Conservation (phyloP, 2,113 vertebrate genomes). For the Lepus americanus region DNA sequence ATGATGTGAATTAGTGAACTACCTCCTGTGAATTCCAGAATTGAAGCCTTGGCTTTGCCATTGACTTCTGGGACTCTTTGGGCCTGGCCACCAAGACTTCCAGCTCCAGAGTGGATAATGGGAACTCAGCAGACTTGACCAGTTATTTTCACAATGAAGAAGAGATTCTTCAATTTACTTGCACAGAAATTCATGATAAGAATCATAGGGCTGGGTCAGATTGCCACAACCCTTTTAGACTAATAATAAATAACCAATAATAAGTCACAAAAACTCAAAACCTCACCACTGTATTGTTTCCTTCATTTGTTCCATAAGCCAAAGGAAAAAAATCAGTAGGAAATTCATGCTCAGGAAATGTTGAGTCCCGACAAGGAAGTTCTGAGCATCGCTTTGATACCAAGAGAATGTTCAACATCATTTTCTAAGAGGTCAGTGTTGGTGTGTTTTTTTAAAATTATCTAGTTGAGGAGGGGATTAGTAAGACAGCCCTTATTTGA, state of each 20-base stretch:
- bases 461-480: background rate
- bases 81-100: background rate
- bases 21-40: background rate
- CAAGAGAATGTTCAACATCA: background rate
- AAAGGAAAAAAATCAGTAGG: background rate
- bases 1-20: too few species aligned
- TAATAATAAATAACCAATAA: background rate
- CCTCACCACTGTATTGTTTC: background rate
- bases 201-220: background rate
- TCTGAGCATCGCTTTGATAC: constrained; percentile 44
- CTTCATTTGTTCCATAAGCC: background rate
- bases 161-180: constrained; percentile 21
- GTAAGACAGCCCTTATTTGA: background rate
- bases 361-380: background rate
- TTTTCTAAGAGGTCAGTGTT: background rate
- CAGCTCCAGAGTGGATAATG: background rate
- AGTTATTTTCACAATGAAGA: constrained; percentile 13
- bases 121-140: background rate
- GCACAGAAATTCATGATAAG: background rate
- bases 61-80: background rate
- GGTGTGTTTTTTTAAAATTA: background rate
- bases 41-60: background rate
- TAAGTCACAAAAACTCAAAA: background rate
- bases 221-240: background rate
- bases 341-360: background rate